A percentile compares a stretch with the other conserved stretches of the same genome.
Conservation (phyloP, 2,113 vertebrate species). For the Leptocoma aspasia region DNA sequence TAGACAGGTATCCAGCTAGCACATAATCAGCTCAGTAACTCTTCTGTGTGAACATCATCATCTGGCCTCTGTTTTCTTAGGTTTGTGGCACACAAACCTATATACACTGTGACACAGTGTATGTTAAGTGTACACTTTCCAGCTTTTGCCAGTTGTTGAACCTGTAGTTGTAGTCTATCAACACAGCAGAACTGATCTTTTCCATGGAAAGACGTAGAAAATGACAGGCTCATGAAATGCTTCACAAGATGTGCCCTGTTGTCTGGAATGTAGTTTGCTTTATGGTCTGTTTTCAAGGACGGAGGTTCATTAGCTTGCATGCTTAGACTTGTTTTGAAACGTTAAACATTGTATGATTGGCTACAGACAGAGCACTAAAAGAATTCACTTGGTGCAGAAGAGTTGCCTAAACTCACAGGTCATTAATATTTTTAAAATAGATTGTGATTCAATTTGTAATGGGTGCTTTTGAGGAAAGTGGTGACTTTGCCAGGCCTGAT, state of each 20-base stretch:
- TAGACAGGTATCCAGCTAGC: background rate
- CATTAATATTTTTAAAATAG: background rate
- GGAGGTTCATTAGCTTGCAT: background rate
- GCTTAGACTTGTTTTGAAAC: constrained; percentile 5
- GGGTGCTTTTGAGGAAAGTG: background rate
- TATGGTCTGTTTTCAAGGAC: background rate
- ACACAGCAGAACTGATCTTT: background rate
- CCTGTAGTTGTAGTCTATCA: background rate
- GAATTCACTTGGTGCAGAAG: background rate
- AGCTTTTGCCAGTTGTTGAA: background rate
- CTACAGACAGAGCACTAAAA: background rate
- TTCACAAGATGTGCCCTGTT: background rate
- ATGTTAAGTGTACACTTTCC: fast-evolving
- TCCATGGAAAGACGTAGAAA: fast-evolving
- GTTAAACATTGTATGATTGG: background rate
- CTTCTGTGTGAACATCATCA: background rate
- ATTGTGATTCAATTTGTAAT: background rate
- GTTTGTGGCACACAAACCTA: background rate
- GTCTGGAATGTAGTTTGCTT: background rate
- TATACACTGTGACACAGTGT: no score
- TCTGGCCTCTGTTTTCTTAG: background rate
- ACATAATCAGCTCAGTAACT: background rate
- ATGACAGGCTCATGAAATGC: background rate
- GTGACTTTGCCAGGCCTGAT: background rate
- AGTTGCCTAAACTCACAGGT: background rate